Percentiles rank a stretch among this genome's conserved stretches.
These are phyloP conservation scores for Eremophila alpestris DNA, from an alignment of 2,797 vertebrate species.

Conservation along the genomic window DNA sequence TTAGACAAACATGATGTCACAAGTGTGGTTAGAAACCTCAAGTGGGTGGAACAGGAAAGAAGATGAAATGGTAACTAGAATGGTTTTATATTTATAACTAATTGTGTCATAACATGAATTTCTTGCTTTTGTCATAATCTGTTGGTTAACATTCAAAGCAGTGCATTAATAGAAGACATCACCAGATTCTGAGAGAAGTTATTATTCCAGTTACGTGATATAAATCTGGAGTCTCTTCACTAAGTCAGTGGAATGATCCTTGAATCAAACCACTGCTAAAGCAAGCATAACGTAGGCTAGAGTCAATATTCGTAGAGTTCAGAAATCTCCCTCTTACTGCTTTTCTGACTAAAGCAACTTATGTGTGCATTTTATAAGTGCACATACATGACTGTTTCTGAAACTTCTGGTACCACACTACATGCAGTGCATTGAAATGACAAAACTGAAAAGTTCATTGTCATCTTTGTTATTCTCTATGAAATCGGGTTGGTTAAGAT, in stretches of 20 bases:
- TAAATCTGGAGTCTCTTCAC: neutral
- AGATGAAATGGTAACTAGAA: neutral
- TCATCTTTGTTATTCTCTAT: neutral
- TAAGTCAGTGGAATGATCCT: neutral
- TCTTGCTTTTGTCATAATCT: neutral
- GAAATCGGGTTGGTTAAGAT: neutral
- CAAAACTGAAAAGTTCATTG: neutral
- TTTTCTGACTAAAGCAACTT: neutral
- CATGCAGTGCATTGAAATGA: neutral
- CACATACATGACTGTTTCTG: neutral
- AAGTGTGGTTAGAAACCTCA: neutral
- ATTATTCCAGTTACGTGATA: neutral
- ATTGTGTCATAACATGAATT: neutral
- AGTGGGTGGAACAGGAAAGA: neutral
- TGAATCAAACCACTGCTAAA: neutral
- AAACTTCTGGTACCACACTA: neutral
- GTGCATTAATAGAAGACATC: neutral
- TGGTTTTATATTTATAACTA: neutral
- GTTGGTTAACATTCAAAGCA: neutral
- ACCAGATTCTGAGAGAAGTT: neutral
- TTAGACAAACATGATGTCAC: slow-evolving; percentile 20
- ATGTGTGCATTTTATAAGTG: neutral
- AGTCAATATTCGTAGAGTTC: neutral
- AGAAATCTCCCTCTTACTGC: neutral
- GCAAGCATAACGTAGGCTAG: neutral